These are phyloP conservation scores for Clupea harengus DNA, from an alignment of 2,113 vertebrate genomes.

Conservation along the genomic window DNA sequence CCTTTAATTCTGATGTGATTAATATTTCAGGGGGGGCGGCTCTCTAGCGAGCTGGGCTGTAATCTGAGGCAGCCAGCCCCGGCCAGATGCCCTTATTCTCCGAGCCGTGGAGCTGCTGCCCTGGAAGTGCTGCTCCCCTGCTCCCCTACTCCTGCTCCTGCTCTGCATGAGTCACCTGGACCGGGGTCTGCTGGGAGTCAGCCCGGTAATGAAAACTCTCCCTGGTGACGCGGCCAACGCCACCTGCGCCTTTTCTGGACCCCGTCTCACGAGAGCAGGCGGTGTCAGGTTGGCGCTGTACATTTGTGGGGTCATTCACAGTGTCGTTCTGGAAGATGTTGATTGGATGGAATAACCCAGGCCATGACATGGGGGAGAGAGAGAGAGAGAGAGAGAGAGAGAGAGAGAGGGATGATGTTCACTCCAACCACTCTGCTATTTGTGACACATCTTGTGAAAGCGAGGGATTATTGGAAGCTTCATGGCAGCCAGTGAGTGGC, in stretches of 20 bases:
- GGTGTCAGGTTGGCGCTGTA: neutral
- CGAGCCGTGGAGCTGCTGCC: constrained; percentile 16
- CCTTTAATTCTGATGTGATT: constrained; percentile 61
- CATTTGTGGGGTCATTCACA: constrained; percentile 15
- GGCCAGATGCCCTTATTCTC: constrained; percentile 38
- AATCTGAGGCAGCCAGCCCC: constrained; percentile 58
- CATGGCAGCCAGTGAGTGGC: constrained; percentile 8
- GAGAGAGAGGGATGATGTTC: neutral
- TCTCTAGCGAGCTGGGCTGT: constrained; percentile 38
- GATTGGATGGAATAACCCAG: neutral
- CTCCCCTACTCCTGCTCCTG: neutral
- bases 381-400: neutral
- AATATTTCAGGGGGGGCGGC: constrained; percentile 59
- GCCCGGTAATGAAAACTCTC: constrained; percentile 43
- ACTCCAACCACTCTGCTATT: neutral
- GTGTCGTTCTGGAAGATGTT: neutral
- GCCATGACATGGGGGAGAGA: neutral
- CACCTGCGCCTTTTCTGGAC: constrained; percentile 46
- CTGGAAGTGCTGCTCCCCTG: constrained; percentile 18
- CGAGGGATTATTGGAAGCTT: neutral
- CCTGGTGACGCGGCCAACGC: constrained; percentile 19
- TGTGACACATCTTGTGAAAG: neutral
- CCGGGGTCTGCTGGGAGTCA: constrained; percentile 36
- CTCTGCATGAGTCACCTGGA: constrained; percentile 48
- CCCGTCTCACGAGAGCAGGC: neutral